Conservation (phyloP, 2,113 vertebrate genomes). For the Notarius quadriscutis region DNA sequence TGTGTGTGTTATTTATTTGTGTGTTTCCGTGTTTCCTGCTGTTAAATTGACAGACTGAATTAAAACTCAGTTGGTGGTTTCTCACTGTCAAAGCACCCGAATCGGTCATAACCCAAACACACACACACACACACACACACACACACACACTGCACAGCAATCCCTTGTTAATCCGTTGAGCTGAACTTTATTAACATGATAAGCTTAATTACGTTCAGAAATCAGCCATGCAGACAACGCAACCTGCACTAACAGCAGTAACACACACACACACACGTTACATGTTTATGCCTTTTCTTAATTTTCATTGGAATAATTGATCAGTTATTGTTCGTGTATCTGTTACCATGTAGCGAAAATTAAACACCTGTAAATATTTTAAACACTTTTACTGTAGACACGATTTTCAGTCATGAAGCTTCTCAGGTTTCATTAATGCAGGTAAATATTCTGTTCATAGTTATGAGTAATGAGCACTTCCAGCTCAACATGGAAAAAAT, state of each 20-base stretch:
- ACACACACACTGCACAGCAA: conserved; percentile 21
- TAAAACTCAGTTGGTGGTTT: conserved; percentile 73
- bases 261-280: conserved; percentile 9
- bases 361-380: neutral
- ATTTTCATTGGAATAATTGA: neutral
- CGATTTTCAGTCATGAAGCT: too few relatives aligned
- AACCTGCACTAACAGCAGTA: conserved; percentile 10
- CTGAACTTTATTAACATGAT: conserved; percentile 39
- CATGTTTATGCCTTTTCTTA: neutral
- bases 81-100: conserved; percentile 69
- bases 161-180: conserved; percentile 39
- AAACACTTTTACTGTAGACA: too few relatives aligned
- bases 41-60: conserved; percentile 73
- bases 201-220: conserved; percentile 41
- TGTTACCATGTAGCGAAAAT: neutral
- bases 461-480: too few relatives aligned
- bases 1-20: conserved; percentile 37
- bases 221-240: conserved; percentile 28
- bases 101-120: conserved; percentile 51
- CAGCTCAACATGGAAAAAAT: too few relatives aligned
- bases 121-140: conserved; percentile 20
- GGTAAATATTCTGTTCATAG: too few relatives aligned
- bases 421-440: too few relatives aligned
- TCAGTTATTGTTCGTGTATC: neutral
- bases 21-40: conserved; percentile 53